Evolutionary conservation across 2,888 invertebrate species (phyloP).

Genomic region (Andrena minutula): DNA sequence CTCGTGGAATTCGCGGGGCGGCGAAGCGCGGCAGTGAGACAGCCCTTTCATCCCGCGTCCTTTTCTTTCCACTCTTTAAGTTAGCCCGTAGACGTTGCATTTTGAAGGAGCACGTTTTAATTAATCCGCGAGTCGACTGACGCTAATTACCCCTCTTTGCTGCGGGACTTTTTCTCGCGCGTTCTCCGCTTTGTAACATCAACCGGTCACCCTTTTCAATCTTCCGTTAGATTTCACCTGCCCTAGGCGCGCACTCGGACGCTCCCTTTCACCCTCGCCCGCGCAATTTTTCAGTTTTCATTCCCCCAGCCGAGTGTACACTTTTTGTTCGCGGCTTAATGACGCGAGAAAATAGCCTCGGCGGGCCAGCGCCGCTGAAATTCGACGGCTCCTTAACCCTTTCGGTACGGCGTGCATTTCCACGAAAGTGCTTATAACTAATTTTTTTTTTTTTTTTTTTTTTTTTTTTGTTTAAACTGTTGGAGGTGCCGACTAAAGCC

Average conservation of each 20-base stretch:
- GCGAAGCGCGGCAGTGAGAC: constrained; percentile 28
- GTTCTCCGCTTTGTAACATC: constrained; percentile 67
- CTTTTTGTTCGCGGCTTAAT: constrained; percentile 55
- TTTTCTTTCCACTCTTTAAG: constrained; percentile 33
- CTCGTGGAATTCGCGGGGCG: background rate
- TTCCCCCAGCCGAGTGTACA: constrained; percentile 27
- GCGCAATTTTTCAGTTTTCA: constrained; percentile 34
- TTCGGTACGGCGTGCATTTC: no score
- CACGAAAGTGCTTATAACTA: no score
- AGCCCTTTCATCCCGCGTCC: constrained; percentile 34
- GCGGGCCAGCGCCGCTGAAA: background rate
- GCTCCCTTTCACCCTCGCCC: constrained; percentile 9
- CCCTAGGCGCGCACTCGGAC: constrained; percentile 39
- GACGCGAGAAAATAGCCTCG: constrained; percentile 44
- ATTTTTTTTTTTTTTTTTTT: no score
- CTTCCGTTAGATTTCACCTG: constrained; percentile 63
- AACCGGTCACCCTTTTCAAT: constrained; percentile 64
- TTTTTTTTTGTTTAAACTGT: no score
- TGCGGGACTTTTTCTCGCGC: constrained; percentile 55
- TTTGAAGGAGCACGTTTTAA: constrained; percentile 66
- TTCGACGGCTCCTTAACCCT: constrained; percentile 40
- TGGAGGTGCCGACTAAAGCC: no score
- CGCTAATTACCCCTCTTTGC: constrained; percentile 67
- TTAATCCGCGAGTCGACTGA: constrained; percentile 63
- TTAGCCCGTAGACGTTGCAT: constrained; percentile 44